Percentiles rank a stretch among this genome's conserved stretches.
Evolutionary conservation across 1,140 invertebrate species (phyloP).

Genomic region (Drosophila albomicans): DNA sequence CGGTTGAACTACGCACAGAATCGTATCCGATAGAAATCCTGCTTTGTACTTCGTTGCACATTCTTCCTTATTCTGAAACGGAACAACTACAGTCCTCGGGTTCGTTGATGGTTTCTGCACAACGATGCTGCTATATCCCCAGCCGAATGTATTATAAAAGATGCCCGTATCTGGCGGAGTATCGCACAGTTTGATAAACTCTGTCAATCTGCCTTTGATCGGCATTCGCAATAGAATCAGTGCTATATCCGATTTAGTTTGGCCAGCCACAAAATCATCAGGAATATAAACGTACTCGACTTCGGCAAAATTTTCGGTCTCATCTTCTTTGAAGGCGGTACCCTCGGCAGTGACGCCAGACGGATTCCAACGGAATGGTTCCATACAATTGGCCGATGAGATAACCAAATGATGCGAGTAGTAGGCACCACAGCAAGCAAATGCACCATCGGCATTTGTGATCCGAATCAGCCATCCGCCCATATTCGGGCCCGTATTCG

Average conservation of each 20-base stretch:
- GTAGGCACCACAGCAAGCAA: conserved; percentile 44
- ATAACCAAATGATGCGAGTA: conserved; percentile 33
- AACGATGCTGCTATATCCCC: conserved; percentile 29
- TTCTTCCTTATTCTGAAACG: background rate
- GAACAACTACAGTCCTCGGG: background rate
- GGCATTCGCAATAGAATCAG: conserved; percentile 18
- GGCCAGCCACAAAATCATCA: background rate
- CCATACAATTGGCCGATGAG: conserved; percentile 48
- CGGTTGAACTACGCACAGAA: conserved; percentile 24
- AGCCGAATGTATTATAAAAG: conserved; percentile 18
- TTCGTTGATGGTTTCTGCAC: background rate
- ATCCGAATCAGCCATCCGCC: conserved; percentile 49
- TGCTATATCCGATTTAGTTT: conserved; percentile 43
- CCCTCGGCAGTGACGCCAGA: conserved; percentile 16
- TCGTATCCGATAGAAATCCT: conserved; percentile 5
- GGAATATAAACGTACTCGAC: conserved; percentile 37
- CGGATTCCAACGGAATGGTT: conserved; percentile 16
- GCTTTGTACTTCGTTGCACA: background rate
- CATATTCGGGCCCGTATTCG: conserved; percentile 18
- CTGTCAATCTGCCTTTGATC: conserved; percentile 30
- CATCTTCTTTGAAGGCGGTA: conserved; percentile 13
- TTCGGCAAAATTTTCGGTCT: conserved; percentile 1
- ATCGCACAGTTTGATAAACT: conserved; percentile 43
- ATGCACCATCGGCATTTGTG: background rate
- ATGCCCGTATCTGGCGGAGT: background rate